Evolutionary conservation across 2,113 vertebrate genomes (phyloP).

Genomic region (Sinocyclocheilus grahami): DNA sequence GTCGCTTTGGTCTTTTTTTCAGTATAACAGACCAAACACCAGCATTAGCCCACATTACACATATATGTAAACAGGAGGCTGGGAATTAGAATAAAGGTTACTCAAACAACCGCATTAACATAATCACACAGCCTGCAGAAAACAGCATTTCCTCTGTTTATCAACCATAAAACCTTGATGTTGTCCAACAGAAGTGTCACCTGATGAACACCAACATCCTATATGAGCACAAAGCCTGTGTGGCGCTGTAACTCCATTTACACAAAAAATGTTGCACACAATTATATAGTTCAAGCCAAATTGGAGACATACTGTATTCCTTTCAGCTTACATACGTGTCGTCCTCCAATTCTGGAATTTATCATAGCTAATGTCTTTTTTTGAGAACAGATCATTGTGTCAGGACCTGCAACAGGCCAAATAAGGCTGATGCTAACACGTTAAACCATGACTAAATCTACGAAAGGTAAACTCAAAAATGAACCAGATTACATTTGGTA

Average conservation of each 20-base stretch:
- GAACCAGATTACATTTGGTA: background rate
- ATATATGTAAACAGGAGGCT: background rate
- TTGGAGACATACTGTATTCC: background rate
- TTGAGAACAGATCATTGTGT: background rate
- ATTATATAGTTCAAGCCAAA: background rate
- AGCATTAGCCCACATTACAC: conserved; percentile 2
- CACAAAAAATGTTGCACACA: background rate
- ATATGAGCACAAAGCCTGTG: conserved; percentile 5
- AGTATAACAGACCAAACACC: background rate
- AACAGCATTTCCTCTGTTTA: background rate
- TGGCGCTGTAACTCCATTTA: background rate
- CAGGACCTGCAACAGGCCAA: background rate
- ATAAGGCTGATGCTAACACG: background rate
- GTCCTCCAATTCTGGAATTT: background rate
- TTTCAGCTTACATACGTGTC: background rate
- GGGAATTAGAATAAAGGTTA: conserved; percentile 39
- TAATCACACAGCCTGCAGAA: background rate
- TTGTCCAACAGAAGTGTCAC: background rate
- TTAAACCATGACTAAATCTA: background rate
- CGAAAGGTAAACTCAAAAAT: background rate
- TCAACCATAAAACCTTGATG: background rate
- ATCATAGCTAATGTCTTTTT: background rate
- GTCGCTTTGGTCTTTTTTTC: background rate
- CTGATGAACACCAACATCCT: background rate
- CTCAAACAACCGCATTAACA: background rate